Percentiles rank a stretch among this genome's conserved stretches.
phyloP scores from a whole-genome alignment of 2,113 vertebrate genomes.

The Varanus komodoensis region DNA sequence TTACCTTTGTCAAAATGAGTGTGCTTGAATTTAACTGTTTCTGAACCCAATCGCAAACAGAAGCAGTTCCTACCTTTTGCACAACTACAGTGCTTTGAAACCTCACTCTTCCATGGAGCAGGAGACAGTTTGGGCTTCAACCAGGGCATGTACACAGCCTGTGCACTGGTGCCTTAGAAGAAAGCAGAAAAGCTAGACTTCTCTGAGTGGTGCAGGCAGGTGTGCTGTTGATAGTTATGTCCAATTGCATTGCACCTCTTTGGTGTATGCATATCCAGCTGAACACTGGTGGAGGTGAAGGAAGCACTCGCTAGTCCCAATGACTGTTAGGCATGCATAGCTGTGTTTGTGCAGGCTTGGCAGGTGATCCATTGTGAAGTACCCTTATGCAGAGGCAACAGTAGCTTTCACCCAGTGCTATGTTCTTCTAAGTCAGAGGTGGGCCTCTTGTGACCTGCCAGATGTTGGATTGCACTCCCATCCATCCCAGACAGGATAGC shows the following conservation, averaged over 20 bases:
- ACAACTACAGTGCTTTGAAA: neutral
- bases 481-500: too few species aligned
- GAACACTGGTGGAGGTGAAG: neutral
- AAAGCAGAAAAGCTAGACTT: neutral
- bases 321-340: neutral
- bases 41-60: neutral
- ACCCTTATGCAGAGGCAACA: neutral
- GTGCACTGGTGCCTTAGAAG: neutral
- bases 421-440: neutral
- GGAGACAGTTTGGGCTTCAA: neutral
- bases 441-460: too few species aligned
- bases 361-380: neutral
- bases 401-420: neutral
- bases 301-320: too few species aligned
- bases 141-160: neutral
- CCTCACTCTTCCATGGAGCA: neutral
- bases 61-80: neutral
- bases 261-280: neutral
- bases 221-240: neutral
- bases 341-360: neutral
- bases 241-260: neutral
- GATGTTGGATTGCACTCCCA: too few species aligned
- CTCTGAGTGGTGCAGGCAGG: neutral
- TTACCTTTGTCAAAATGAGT: neutral
- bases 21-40: constrained; percentile 18